phyloP scores from a whole-genome alignment of 2,888 invertebrate genomes.

The Miltochrista miniata region DNA sequence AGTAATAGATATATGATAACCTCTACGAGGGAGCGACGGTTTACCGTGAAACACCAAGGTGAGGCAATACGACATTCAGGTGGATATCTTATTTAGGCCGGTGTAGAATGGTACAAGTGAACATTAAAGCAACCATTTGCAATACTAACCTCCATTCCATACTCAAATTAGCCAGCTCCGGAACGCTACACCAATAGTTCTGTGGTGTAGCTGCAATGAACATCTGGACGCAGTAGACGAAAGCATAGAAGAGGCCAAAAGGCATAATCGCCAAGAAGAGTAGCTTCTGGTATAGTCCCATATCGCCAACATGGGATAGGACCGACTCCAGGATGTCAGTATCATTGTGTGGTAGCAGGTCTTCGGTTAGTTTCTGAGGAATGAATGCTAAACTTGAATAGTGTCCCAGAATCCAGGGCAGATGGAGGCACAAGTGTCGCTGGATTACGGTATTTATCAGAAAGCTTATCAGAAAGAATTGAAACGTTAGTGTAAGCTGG shows the following conservation, averaged over 20 bases:
- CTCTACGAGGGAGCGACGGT: too few relatives aligned
- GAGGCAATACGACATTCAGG: too few relatives aligned
- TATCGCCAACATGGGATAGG: constrained; percentile 58
- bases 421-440: too few relatives aligned
- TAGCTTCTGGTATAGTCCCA: constrained; percentile 64
- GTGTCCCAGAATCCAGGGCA: too few relatives aligned
- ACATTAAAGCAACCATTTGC: too few relatives aligned
- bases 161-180: constrained; percentile 53
- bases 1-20: too few relatives aligned
- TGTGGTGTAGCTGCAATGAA: constrained; percentile 66
- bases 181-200: constrained; percentile 64
- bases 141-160: constrained; percentile 51
- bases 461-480: not conserved
- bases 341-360: constrained; percentile 18
- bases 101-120: too few relatives aligned
- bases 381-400: not conserved
- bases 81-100: too few relatives aligned
- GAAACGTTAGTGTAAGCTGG: too few relatives aligned
- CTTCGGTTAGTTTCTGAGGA: not conserved
- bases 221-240: constrained; percentile 70
- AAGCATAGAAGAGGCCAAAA: constrained; percentile 63
- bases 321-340: constrained; percentile 54
- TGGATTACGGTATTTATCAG: too few relatives aligned
- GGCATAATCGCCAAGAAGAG: constrained; percentile 64
- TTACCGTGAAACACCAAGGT: too few relatives aligned